Conservation (phyloP, 2,797 vertebrate genomes). For the Acanthurus tractus region DNA sequence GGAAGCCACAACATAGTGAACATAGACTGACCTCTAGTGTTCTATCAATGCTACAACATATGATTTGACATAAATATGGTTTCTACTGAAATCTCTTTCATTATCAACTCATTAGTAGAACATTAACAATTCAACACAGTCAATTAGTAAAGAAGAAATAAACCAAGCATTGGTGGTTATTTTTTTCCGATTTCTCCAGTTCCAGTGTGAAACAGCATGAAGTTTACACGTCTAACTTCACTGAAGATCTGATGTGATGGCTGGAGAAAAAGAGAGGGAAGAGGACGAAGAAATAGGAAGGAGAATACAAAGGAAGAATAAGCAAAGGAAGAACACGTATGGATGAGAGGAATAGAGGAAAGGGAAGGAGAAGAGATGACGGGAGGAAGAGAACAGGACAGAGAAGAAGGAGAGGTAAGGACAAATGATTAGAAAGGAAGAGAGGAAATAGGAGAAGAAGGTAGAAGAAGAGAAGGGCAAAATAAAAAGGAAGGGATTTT, state of each 20-base stretch:
- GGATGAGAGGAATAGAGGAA: no score
- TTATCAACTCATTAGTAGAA: neutral
- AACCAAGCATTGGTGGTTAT: neutral
- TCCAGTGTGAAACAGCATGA: neutral
- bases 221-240: neutral
- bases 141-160: neutral
- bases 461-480: no score
- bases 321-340: no score
- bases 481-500: no score
- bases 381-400: neutral
- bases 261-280: neutral
- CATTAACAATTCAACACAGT: neutral
- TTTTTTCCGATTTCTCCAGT: neutral
- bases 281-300: neutral
- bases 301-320: no score
- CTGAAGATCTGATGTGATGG: neutral
- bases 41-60: neutral
- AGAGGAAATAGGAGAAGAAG: no score
- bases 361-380: no score
- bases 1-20: neutral
- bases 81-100: neutral
- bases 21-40: constrained; percentile 33
- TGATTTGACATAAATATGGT: neutral
- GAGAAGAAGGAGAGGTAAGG: neutral
- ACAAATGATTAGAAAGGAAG: neutral